Evolutionary conservation across 2,888 invertebrate genomes (phyloP).

Genomic region (Drosophila fungiperda): DNA sequence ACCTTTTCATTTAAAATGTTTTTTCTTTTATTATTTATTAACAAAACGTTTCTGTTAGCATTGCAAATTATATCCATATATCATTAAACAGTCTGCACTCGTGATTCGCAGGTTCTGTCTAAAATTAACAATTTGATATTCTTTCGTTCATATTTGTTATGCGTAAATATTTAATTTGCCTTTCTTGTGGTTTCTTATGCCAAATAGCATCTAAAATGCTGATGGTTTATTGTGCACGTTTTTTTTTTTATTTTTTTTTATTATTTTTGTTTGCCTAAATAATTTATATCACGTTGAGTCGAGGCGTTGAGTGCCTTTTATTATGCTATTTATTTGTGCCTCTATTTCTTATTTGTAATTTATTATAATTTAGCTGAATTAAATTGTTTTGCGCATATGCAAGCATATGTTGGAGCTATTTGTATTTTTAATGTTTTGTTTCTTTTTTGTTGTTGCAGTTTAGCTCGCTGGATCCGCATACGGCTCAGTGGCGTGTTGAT

Average conservation of each 20-base stretch:
- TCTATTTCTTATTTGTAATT: constrained; percentile 13
- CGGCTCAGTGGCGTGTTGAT: constrained; percentile 87
- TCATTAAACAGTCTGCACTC: constrained; percentile 17
- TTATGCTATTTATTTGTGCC: constrained; percentile 6
- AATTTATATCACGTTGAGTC: constrained; percentile 65
- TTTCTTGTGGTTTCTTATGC: constrained; percentile 40
- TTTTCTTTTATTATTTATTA: background rate
- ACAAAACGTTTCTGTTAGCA: constrained; percentile 12
- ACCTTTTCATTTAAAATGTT: constrained; percentile 7
- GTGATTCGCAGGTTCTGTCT: constrained; percentile 33
- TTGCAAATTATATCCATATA: constrained; percentile 27
- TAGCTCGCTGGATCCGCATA: constrained; percentile 82
- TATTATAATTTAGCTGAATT: constrained; percentile 42
- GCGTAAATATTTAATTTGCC: constrained; percentile 64
- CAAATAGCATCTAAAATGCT: constrained; percentile 35
- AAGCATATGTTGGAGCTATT: constrained; percentile 34
- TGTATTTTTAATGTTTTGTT: background rate
- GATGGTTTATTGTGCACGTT: constrained; percentile 56
- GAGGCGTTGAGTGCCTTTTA: constrained; percentile 35
- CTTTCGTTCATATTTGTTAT: constrained; percentile 34
- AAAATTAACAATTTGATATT: constrained; percentile 34
- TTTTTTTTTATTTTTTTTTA: background rate
- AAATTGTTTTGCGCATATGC: constrained; percentile 55
- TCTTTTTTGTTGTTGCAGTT: constrained; percentile 66
- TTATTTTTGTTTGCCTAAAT: constrained; percentile 53